Conservation (phyloP, 2,113 vertebrate genomes). For the Actinemys pallida region DNA sequence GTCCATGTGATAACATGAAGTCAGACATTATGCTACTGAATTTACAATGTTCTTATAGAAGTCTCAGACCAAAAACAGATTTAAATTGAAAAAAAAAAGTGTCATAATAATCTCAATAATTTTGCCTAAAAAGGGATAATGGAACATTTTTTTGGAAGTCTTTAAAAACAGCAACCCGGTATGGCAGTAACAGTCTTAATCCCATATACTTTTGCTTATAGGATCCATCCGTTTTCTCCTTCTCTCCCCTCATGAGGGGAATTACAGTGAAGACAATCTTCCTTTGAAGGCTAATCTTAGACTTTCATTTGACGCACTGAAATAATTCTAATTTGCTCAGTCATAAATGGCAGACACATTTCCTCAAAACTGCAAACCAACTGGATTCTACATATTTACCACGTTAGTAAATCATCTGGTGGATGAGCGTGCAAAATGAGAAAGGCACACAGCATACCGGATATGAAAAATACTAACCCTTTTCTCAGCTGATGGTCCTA, state of each 20-base stretch:
- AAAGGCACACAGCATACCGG: neutral
- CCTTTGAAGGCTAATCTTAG: neutral
- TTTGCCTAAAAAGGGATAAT: neutral
- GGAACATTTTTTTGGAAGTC: constrained; percentile 5
- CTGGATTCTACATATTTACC: neutral
- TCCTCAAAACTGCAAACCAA: constrained; percentile 14
- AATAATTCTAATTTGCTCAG: constrained; percentile 37
- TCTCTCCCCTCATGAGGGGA: neutral
- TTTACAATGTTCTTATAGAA: neutral
- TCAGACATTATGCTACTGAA: neutral
- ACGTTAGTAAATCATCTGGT: neutral
- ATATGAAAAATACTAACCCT: neutral
- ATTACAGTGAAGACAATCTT: neutral
- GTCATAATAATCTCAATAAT: neutral
- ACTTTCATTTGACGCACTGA: constrained; percentile 35
- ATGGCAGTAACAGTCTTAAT: constrained; percentile 18
- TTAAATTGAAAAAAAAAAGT: neutral
- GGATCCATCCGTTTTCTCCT: constrained; percentile 34
- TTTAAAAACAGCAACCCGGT: neutral
- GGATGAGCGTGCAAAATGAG: neutral
- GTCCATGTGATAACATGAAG: neutral
- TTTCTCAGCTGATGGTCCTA: neutral
- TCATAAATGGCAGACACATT: neutral
- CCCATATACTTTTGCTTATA: neutral
- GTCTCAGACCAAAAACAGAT: neutral